Percentiles rank a stretch among this genome's conserved stretches.
Conservation (phyloP, 2,113 vertebrate species). For the Neotragus pygmaeus region DNA sequence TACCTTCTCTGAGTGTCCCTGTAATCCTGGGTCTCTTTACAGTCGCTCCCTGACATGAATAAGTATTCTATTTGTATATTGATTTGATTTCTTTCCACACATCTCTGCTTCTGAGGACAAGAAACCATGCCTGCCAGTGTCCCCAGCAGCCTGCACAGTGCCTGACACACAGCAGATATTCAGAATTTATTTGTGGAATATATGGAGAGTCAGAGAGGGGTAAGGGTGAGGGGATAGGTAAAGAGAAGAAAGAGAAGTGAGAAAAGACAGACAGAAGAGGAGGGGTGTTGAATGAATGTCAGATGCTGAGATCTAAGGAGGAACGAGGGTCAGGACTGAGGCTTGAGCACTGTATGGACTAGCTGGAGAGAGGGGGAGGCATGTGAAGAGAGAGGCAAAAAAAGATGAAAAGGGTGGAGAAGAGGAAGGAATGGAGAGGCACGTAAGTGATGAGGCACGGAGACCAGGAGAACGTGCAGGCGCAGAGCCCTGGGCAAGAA, state of each 20-base stretch:
- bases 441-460: background rate
- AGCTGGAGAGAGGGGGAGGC: background rate
- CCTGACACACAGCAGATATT: background rate
- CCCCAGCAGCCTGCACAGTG: background rate
- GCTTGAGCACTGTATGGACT: background rate
- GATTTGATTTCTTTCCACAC: background rate
- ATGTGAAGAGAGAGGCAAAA: background rate
- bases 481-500: background rate
- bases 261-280: background rate
- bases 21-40: background rate
- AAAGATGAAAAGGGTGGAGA: background rate
- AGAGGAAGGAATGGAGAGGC: background rate
- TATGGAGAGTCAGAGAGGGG: background rate
- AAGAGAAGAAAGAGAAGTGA: background rate
- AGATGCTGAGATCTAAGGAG: background rate
- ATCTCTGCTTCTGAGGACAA: background rate
- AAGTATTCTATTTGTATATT: background rate
- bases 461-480: background rate
- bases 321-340: background rate
- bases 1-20: background rate
- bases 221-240: background rate
- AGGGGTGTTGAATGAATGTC: background rate
- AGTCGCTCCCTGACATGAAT: background rate
- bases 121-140: background rate
- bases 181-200: background rate